A percentile compares a stretch with the other conserved stretches of the same genome.
These are phyloP conservation scores for Leptogaster cylindrica DNA, from an alignment of 2,888 invertebrate species.

Conservation along the genomic window DNA sequence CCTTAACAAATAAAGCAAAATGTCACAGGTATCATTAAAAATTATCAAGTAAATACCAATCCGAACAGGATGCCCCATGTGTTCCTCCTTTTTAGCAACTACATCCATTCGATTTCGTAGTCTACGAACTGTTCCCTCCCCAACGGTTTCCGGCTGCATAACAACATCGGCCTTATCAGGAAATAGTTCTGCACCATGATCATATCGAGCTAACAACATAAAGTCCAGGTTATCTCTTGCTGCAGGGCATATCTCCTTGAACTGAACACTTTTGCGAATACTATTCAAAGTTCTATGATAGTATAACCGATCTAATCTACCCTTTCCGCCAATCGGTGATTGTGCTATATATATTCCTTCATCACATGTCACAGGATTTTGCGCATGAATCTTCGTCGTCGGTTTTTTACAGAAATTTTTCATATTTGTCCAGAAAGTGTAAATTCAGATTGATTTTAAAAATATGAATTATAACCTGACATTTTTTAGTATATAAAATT, in stretches of 20 bases:
- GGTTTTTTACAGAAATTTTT: too few species aligned
- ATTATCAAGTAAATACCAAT: conserved; percentile 57
- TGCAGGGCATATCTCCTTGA: conserved; percentile 53
- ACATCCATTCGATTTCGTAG: conserved; percentile 54
- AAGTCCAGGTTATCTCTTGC: conserved; percentile 76
- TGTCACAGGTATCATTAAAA: not conserved
- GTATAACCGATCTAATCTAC: too few species aligned
- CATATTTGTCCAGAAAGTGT: too few species aligned
- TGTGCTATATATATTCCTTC: too few species aligned
- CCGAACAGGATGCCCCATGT: conserved; percentile 63
- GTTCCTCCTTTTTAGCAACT: conserved; percentile 55
- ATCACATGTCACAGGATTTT: too few species aligned
- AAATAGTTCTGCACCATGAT: conserved; percentile 70
- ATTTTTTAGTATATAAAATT: too few species aligned
- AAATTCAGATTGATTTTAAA: too few species aligned
- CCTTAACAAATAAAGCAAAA: conserved; percentile 56
- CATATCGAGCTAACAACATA: conserved; percentile 70
- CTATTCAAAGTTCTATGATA: conserved; percentile 66
- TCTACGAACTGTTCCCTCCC: conserved; percentile 2
- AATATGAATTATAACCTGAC: too few species aligned
- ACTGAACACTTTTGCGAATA: conserved; percentile 63
- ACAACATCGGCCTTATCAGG: conserved; percentile 69
- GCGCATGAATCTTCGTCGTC: too few species aligned
- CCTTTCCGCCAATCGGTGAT: too few species aligned
- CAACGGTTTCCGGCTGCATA: conserved; percentile 68